These are phyloP conservation scores for Ginglymostoma cirratum DNA, from an alignment of 2,113 vertebrate species.

Conservation along the genomic window DNA sequence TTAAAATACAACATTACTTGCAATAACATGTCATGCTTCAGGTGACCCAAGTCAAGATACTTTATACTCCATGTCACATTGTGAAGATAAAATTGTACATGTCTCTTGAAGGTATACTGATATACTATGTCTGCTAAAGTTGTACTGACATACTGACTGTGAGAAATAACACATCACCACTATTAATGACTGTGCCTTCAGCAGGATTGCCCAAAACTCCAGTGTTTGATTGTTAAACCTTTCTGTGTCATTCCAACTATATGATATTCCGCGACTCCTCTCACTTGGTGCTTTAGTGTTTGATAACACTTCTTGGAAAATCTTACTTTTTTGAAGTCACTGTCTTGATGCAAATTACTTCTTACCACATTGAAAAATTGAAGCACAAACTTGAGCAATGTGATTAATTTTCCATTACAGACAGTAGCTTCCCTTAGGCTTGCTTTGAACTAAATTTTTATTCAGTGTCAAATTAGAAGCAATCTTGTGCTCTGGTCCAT, in stretches of 20 bases:
- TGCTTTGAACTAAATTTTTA: conserved; percentile 5
- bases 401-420: not conserved
- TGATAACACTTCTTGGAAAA: not conserved
- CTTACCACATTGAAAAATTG: not conserved
- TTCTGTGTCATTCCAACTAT: not conserved
- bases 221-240: not conserved
- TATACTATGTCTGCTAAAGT: too few species aligned
- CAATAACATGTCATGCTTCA: too few species aligned
- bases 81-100: too few species aligned
- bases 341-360: not conserved
- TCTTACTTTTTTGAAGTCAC: not conserved
- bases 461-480: not conserved
- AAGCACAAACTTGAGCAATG: not conserved
- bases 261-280: not conserved
- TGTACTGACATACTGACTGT: too few species aligned
- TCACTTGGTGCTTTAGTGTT: not conserved
- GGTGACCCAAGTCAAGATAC: too few species aligned
- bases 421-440: not conserved
- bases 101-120: too few species aligned
- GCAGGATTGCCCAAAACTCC: not conserved
- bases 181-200: not conserved
- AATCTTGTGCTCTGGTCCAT: not conserved
- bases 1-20: too few species aligned
- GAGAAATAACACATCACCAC: not conserved
- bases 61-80: too few species aligned